phyloP scores from a whole-genome alignment of 23 tunicate species.

The Ascidia mentula region DNA sequence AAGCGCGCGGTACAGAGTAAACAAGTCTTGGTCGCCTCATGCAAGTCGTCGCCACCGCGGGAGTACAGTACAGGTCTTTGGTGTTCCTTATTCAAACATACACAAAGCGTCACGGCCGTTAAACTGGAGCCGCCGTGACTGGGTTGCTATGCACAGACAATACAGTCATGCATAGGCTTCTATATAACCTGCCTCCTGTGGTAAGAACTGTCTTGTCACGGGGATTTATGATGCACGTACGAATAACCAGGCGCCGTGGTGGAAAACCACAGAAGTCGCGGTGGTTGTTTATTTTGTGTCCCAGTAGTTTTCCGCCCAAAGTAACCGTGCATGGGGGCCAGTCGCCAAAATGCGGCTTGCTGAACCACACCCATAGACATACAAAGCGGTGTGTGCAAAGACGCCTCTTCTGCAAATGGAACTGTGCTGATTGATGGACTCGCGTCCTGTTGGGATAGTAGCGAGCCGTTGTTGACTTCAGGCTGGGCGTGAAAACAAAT shows the following conservation, averaged over 20 bases:
- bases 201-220: too few species aligned
- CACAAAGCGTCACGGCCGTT: not conserved
- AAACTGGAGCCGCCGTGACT: not conserved
- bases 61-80: not conserved
- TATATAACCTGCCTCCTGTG: too few species aligned
- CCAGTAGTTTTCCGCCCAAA: constrained; percentile 2
- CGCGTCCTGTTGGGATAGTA: too few species aligned
- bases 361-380: not conserved
- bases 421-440: not conserved
- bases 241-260: too few species aligned
- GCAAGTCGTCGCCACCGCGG: not conserved
- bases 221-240: constrained; percentile 2
- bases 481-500: constrained; percentile 9
- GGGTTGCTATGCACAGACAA: not conserved
- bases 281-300: not conserved
- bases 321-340: too few species aligned
- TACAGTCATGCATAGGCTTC: too few species aligned
- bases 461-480: too few species aligned
- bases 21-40: not conserved
- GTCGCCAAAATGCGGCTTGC: too few species aligned
- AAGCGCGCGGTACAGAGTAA: not conserved
- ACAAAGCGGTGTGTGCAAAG: constrained; percentile 7
- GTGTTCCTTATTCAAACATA: not conserved
- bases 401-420: not conserved
- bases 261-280: not conserved